These are phyloP conservation scores for Ylistrum balloti DNA, from an alignment of 1,140 invertebrate genomes.

Conservation along the genomic window DNA sequence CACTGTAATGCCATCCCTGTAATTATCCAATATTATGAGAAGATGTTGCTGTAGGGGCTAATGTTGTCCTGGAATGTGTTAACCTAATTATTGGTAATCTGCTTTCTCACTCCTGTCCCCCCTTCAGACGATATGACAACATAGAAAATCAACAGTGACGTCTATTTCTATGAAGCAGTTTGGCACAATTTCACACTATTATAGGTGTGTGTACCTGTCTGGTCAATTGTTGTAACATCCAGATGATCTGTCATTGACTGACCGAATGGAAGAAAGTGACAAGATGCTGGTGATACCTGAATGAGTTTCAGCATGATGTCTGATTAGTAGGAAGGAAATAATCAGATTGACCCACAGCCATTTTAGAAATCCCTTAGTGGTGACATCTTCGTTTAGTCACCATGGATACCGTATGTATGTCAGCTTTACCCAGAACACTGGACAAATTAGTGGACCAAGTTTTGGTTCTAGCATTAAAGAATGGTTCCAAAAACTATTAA, in stretches of 20 bases:
- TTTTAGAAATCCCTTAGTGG: too few species aligned
- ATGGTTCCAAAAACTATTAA: too few species aligned
- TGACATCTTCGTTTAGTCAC: too few species aligned
- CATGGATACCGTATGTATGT: too few species aligned
- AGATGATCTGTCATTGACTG: background rate
- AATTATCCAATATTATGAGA: background rate
- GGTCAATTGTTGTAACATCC: too few species aligned
- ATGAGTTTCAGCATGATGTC: background rate
- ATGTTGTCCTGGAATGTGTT: background rate
- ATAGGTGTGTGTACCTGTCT: background rate
- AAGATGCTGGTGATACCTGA: background rate
- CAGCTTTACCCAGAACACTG: too few species aligned
- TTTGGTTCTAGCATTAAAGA: too few species aligned
- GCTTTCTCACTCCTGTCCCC: background rate
- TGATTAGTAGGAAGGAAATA: background rate
- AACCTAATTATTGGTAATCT: background rate
- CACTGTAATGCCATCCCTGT: background rate
- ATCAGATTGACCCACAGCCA: too few species aligned
- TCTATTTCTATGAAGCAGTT: background rate
- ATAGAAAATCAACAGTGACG: background rate
- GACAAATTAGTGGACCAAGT: too few species aligned
- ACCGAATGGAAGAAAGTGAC: background rate
- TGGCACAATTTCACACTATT: background rate
- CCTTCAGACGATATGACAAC: background rate
- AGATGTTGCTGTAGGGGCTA: background rate